Evolutionary conservation across 2,797 vertebrate genomes (phyloP).

Genomic region (Mormyrops attenuatus): DNA sequence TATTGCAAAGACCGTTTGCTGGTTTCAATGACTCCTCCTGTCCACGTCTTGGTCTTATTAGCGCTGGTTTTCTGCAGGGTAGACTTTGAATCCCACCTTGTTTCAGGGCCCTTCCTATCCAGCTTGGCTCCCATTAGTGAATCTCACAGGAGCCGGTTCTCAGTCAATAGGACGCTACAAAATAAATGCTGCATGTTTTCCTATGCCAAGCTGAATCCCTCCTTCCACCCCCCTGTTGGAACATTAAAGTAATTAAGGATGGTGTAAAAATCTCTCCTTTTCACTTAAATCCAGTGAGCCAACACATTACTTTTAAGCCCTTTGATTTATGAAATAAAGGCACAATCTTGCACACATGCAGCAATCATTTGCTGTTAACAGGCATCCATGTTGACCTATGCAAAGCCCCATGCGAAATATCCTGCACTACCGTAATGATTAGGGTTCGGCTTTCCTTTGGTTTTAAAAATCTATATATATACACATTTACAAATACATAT

Average conservation of each 20-base stretch:
- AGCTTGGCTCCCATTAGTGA: not conserved
- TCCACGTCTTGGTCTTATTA: not conserved
- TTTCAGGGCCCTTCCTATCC: not conserved
- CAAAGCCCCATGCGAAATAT: not conserved
- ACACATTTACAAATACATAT: constrained; percentile 47
- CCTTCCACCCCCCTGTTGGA: not conserved
- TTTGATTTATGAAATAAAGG: not conserved
- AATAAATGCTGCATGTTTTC: constrained; percentile 2
- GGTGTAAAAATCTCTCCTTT: not conserved
- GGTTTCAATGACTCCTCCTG: not conserved
- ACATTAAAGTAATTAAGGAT: not conserved
- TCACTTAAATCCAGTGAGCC: not conserved
- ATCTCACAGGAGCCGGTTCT: not conserved
- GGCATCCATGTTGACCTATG: constrained; percentile 1
- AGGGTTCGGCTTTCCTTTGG: not conserved
- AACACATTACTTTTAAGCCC: not conserved
- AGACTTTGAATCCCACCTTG: not conserved
- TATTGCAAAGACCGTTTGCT: not conserved
- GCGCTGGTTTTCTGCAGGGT: not conserved
- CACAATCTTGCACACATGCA: not conserved
- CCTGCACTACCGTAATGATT: not conserved
- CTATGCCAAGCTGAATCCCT: not conserved
- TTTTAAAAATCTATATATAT: not conserved
- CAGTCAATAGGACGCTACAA: not conserved
- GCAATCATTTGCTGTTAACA: not conserved